Percentiles rank a stretch among this genome's conserved stretches.
Conservation (phyloP, 2,888 invertebrate species). For the Eugnorisma glareosa region DNA sequence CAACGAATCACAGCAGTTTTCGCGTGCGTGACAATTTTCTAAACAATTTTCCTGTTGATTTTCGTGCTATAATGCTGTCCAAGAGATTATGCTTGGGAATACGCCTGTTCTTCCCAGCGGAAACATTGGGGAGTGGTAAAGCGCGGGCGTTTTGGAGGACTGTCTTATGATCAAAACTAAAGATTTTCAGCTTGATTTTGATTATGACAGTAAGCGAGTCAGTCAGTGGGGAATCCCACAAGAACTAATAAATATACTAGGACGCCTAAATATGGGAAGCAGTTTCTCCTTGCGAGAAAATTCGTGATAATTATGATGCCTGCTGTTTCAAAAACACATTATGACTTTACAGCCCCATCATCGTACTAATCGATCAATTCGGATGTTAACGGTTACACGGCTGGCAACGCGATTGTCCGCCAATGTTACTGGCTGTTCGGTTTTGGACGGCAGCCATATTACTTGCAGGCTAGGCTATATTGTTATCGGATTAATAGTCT, state of each 20-base stretch:
- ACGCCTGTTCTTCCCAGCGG: not conserved
- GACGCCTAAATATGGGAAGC: not conserved
- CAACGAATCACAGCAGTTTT: not conserved
- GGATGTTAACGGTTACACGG: conserved; percentile 52
- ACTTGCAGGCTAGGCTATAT: conserved; percentile 74
- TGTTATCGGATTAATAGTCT: conserved; percentile 80
- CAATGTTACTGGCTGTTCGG: conserved; percentile 41
- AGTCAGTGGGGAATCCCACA: not conserved
- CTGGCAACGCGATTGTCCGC: conserved; percentile 73
- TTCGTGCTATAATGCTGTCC: too few species aligned
- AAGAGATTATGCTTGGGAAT: too few species aligned
- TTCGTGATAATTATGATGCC: not conserved
- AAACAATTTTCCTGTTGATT: not conserved
- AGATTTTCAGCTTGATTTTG: not conserved
- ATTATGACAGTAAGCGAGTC: not conserved
- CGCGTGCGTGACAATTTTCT: not conserved
- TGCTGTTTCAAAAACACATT: not conserved
- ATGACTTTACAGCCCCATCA: conserved; percentile 11
- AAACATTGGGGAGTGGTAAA: not conserved
- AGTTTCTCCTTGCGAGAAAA: not conserved
- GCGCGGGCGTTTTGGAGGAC: not conserved
- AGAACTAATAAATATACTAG: not conserved
- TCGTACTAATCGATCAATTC: conserved; percentile 20
- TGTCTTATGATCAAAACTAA: not conserved
- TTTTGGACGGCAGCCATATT: conserved; percentile 80